Evolutionary conservation across 2,888 invertebrate species (phyloP), one percentile per base, ranked within the genome.

Genomic region (Troides aeacus): DNA sequence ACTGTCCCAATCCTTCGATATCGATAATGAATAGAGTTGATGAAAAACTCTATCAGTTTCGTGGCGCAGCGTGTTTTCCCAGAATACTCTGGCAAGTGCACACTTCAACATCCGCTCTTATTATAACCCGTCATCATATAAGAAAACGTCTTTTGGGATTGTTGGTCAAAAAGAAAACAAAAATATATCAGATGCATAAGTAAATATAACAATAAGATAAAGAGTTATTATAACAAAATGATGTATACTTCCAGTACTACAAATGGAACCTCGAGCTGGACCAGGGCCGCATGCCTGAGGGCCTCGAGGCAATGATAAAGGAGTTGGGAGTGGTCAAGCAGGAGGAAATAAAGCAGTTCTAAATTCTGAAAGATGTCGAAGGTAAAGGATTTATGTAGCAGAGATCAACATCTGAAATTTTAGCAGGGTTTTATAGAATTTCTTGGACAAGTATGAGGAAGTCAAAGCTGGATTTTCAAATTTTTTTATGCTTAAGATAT

Each of bases 191-290:
- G 39, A 1, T 10, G 8, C 39, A 39, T 10, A 39, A 39, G 30
- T 10, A 8, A 10, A 39, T 39, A 10, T 39, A 39, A 8, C 39
- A 39, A 39, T 39, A 10, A 10, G 8, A 10, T 39, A 39, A 39
- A 7, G 36, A 36, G 36, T 36, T 36, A 36, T 8, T 7, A 36
- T 36, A 36, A 36, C 36, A 36, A 7, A 36, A 5, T 8, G 36
- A 36, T 8, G 36, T 63, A 66, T 17, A 24, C 81, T 94, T 94
- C 62, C 92, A 97, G 97, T 97, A 96, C 86, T 95, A 95, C 81
- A 94, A 94, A 82, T 97, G 97, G 96, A 95, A 95, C 76, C 93
- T 94, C 79, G 97, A 97, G 78, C 86, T 98, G 75, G 97, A 97
- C 80, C 96, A 96, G 79, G 97, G 97, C 59, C 93, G 93, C 72